Evolutionary conservation across 2,113 vertebrate species (phyloP).

Genomic region (Sinocyclocheilus maitianheensis): DNA sequence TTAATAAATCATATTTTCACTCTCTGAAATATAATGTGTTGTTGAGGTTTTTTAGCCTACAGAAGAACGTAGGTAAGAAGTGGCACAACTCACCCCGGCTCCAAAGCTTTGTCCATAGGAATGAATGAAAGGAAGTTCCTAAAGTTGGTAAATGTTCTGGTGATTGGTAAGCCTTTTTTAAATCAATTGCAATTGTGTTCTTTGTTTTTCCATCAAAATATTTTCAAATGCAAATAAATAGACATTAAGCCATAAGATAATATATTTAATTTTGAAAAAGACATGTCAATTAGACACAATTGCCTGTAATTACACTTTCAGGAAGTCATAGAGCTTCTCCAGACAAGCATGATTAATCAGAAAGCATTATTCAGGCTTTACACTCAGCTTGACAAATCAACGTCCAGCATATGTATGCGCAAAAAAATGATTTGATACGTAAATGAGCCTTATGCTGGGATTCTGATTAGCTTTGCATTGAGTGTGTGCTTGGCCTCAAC

Average conservation of each 20-base stretch:
- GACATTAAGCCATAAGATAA: not conserved
- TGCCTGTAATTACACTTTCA: not conserved
- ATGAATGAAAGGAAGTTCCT: not conserved
- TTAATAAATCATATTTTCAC: not conserved
- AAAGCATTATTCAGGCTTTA: not conserved
- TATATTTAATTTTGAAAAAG: not conserved
- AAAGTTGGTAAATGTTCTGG: not conserved
- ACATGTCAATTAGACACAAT: not conserved
- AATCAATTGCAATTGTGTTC: not conserved
- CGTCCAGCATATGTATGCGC: not conserved
- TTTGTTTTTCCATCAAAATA: not conserved
- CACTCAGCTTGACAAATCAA: not conserved
- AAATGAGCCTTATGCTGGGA: not conserved
- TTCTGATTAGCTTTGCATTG: not conserved
- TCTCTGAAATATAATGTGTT: too few relatives aligned
- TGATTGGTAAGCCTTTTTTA: not conserved
- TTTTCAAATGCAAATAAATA: not conserved
- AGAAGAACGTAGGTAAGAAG: not conserved
- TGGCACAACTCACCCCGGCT: not conserved
- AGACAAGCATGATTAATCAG: not conserved
- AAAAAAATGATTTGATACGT: not conserved
- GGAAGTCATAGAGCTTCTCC: not conserved
- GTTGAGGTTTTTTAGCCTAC: not conserved
- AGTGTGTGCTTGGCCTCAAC: constrained; percentile 1
- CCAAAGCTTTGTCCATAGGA: not conserved